Percentiles rank a stretch among this genome's conserved stretches.
phyloP scores from a whole-genome alignment of 64 coral and sea anemone genomes.

The Acropora tenuis region DNA sequence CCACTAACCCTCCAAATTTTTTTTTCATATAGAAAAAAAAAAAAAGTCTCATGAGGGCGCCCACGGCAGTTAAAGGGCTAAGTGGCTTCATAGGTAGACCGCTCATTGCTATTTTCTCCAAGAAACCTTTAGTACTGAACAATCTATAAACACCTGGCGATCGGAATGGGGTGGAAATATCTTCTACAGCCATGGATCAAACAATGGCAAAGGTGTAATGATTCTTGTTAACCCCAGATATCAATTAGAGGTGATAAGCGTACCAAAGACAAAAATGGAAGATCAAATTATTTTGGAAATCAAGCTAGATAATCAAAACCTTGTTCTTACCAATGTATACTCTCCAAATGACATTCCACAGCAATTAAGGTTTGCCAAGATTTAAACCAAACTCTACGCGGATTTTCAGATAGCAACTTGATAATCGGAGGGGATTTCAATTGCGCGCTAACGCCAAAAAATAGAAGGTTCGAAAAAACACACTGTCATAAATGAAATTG shows the following conservation, averaged over 20 bases:
- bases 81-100: slow-evolving; percentile 33
- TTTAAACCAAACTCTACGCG: slow-evolving; percentile 6
- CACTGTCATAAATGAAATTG: slow-evolving; percentile 1
- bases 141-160: slow-evolving; percentile 30
- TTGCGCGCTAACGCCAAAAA: slow-evolving; percentile 27
- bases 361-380: slow-evolving; percentile 17
- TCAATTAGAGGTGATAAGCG: slow-evolving; percentile 10
- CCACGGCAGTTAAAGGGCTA: too few species aligned
- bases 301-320: not conserved
- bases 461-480: slow-evolving; percentile 34
- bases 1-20: too few species aligned
- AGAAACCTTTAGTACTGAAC: slow-evolving; percentile 15
- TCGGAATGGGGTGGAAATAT: slow-evolving; percentile 29
- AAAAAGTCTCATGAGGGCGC: too few species aligned
- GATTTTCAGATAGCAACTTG: slow-evolving; percentile 24
- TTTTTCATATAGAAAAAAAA: too few species aligned
- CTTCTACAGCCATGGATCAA: slow-evolving; percentile 49
- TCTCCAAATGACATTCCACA: slow-evolving; percentile 28
- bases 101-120: slow-evolving; percentile 11
- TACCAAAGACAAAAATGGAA: slow-evolving; percentile 25
- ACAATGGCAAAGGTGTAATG: slow-evolving; percentile 38
- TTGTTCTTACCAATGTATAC: slow-evolving; percentile 28
- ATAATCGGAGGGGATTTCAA: slow-evolving; percentile 26
- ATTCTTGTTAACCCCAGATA: slow-evolving; percentile 28
- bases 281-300: slow-evolving; percentile 26